Conservation (phyloP, 1,140 invertebrate genomes). For the Drosophila baimaii region DNA sequence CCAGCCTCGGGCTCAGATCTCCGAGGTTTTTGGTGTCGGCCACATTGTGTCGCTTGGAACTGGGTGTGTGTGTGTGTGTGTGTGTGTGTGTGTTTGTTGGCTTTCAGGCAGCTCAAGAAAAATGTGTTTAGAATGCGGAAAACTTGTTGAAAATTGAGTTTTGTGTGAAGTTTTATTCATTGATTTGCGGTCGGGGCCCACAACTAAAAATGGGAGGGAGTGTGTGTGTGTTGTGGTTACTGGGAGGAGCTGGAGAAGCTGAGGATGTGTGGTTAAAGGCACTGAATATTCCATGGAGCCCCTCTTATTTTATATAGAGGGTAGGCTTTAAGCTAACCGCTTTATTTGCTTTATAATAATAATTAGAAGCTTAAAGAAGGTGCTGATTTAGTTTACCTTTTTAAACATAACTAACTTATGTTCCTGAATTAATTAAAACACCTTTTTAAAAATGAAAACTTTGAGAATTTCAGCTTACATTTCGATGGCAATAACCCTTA, state of each 20-base stretch:
- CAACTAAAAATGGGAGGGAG: slow-evolving; percentile 8
- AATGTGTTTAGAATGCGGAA: slow-evolving; percentile 78
- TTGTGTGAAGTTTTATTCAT: slow-evolving; percentile 71
- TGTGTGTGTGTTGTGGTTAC: slow-evolving; percentile 21
- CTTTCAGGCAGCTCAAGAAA: slow-evolving; percentile 35
- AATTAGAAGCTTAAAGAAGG: background rate
- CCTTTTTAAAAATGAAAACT: background rate
- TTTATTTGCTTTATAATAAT: background rate
- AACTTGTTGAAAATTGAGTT: slow-evolving; percentile 79
- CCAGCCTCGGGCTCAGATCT: slow-evolving; percentile 13
- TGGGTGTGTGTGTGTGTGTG: too few species aligned
- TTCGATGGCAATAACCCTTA: slow-evolving; percentile 23
- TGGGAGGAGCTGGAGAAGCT: slow-evolving; percentile 1
- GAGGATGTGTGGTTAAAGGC: background rate
- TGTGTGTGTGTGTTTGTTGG: slow-evolving; percentile 7
- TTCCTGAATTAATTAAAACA: background rate
- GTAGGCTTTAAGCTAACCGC: background rate
- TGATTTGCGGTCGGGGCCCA: slow-evolving; percentile 56
- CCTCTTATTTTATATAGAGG: background rate
- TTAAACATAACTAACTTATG: background rate
- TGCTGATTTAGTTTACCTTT: too few species aligned
- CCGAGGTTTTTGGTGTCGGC: slow-evolving; percentile 48
- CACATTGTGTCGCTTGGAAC: slow-evolving; percentile 49
- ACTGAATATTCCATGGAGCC: background rate
- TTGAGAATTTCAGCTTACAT: background rate